Evolutionary conservation across 30 jellyfish, hydroid and myxozoan species (phyloP).

Genomic region (Pelagia noctiluca): DNA sequence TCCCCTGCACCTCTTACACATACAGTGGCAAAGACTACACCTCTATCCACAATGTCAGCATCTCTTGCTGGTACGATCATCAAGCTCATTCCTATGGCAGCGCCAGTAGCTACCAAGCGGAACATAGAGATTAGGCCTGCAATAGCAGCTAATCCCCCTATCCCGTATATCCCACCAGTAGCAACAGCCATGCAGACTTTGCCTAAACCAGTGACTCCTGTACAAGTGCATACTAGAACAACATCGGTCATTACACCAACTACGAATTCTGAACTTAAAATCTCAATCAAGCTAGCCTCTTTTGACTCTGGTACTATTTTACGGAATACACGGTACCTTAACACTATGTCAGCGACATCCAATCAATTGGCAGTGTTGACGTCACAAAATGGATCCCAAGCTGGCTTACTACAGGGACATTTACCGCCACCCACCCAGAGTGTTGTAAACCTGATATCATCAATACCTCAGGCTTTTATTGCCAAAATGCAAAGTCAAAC

Average conservation of each 20-base stretch:
- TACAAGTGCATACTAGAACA: not conserved
- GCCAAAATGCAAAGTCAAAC: slow-evolving; percentile 13
- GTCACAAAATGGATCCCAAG: no score
- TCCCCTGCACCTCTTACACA: not conserved
- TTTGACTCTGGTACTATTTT: slow-evolving; percentile 63
- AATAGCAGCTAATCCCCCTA: not conserved
- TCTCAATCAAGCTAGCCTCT: slow-evolving; percentile 59
- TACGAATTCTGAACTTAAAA: slow-evolving; percentile 26
- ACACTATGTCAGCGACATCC: slow-evolving; percentile 28
- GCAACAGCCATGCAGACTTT: not conserved
- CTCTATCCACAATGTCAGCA: not conserved
- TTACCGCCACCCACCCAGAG: slow-evolving; percentile 68
- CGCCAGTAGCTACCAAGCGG: not conserved
- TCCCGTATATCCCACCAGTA: not conserved
- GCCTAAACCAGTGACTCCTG: no score
- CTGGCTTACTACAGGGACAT: slow-evolving; percentile 48
- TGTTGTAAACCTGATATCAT: slow-evolving; percentile 42
- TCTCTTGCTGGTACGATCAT: not conserved
- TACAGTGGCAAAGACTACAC: not conserved
- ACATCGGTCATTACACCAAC: not conserved
- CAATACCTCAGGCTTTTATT: slow-evolving; percentile 26
- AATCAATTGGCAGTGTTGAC: not conserved
- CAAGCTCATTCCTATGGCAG: not conserved
- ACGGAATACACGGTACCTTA: slow-evolving; percentile 29
- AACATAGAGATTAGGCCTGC: slow-evolving; percentile 3